Conservation (phyloP, 2,113 vertebrate species). For the Calidris pygmaea region DNA sequence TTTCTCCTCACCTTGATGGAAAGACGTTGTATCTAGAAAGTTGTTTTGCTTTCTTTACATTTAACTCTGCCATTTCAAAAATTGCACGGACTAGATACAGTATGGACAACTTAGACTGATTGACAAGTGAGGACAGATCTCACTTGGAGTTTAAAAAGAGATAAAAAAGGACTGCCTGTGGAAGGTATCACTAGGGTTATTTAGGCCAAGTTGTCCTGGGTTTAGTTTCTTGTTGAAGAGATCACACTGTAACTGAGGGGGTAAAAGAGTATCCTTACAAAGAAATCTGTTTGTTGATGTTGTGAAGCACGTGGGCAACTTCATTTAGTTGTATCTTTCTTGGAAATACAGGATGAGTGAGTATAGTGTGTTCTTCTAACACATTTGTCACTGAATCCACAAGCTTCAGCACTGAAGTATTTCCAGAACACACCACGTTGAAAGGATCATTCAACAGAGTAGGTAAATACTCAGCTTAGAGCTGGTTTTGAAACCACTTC, state of each 20-base stretch:
- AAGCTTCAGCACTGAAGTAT: background rate
- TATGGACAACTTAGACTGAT: background rate
- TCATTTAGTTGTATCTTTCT: background rate
- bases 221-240: background rate
- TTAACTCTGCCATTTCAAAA: background rate
- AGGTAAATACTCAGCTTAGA: background rate
- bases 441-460: background rate
- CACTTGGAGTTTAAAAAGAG: background rate
- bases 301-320: background rate
- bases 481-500: conserved; percentile 18
- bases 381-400: background rate
- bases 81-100: background rate
- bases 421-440: background rate
- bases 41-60: background rate
- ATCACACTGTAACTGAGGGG: background rate
- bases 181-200: background rate
- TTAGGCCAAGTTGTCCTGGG: background rate
- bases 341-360: background rate
- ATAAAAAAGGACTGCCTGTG: background rate
- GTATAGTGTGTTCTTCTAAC: background rate
- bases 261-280: background rate
- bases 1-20: background rate
- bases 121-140: background rate
- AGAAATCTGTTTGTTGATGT: background rate
- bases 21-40: background rate